Evolutionary conservation across 2,888 invertebrate species (phyloP), one percentile per base, ranked within the genome.

Genomic region (Tinea semifulvella): DNA sequence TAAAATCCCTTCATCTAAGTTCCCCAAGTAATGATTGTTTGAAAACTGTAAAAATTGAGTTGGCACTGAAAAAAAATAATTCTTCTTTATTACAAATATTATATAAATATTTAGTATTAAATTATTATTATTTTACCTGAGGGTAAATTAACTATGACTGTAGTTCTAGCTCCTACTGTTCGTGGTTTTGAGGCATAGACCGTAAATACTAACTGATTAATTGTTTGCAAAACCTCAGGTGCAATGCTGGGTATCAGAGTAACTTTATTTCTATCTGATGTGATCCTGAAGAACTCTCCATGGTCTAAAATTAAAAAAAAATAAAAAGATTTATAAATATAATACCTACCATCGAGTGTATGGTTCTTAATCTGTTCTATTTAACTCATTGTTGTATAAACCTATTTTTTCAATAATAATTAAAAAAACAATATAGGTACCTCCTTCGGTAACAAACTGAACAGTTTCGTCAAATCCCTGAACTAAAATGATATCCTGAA

Each of bases 391-490:
- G n/a, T n/a, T n/a, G n/a, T n/a, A n/a, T n/a, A n/a, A n/a, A n/a
- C n/a, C n/a, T n/a, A n/a, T n/a, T n/a, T n/a, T n/a, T n/a, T n/a
- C n/a, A n/a, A n/a, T n/a, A n/a, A n/a, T n/a, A n/a, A 22, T 7
- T 22, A 22, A 22, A 5, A 22, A 16, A 36, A 16, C 11, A 47
- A 47, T 31, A 43, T 26, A 18, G 26, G 48, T 63, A 76, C 77
- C 72, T 63, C 72, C 73, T 44, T 49, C 39, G 13, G 72, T 50
- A 1, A 47, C 43, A 8, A 72, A 46, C 3, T 25, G n/a, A 3
- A 71, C 62, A 5, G 61, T 63, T n/a, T 59, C 56, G 49, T 68
- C 68, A 49, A 60, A 66, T 1, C 75, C 75, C 47, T 70, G 73
- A 14, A 55, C 47, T 22, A 75, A 49, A 3, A 47, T 26, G 31